Percentiles rank a stretch among this genome's conserved stretches.
Evolutionary conservation across 1,140 invertebrate genomes (phyloP).

Genomic region (Idris sp.): DNA sequence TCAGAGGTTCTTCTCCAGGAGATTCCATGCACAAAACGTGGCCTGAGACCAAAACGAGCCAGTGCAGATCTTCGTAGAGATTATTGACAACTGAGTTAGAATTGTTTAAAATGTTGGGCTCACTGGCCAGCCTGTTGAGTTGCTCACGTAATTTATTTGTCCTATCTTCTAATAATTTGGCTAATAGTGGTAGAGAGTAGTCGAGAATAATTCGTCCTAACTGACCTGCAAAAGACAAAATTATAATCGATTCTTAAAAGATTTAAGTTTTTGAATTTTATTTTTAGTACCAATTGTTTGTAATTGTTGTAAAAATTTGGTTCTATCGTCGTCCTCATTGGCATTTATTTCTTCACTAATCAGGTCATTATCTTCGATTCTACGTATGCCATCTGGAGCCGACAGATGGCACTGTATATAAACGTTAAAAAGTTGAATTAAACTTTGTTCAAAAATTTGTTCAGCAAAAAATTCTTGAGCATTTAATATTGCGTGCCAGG

Average conservation of each 20-base stretch:
- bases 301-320: constrained; percentile 84
- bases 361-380: constrained; percentile 71
- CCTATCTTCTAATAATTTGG: constrained; percentile 82
- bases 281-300: constrained; percentile 83
- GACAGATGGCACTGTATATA: constrained; percentile 90
- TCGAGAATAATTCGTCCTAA: constrained; percentile 78
- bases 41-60: constrained; percentile 90
- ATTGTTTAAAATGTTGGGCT: constrained; percentile 79
- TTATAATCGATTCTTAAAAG: too few species aligned
- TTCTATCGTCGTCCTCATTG: constrained; percentile 84
- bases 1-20: constrained; percentile 86
- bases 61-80: constrained; percentile 92
- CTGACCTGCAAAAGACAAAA: constrained; percentile 63
- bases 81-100: constrained; percentile 77
- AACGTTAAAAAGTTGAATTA: constrained; percentile 85
- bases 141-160: constrained; percentile 82
- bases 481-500: constrained; percentile 85
- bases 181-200: constrained; percentile 80
- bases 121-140: constrained; percentile 80
- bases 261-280: too few species aligned
- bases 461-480: constrained; percentile 79
- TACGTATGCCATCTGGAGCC: constrained; percentile 87
- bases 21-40: constrained; percentile 84
- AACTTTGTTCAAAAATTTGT: constrained; percentile 78
- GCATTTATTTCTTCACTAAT: constrained; percentile 82